These are phyloP conservation scores for Hoplostethus atlanticus DNA, from an alignment of 2,797 vertebrate genomes.

Conservation along the genomic window DNA sequence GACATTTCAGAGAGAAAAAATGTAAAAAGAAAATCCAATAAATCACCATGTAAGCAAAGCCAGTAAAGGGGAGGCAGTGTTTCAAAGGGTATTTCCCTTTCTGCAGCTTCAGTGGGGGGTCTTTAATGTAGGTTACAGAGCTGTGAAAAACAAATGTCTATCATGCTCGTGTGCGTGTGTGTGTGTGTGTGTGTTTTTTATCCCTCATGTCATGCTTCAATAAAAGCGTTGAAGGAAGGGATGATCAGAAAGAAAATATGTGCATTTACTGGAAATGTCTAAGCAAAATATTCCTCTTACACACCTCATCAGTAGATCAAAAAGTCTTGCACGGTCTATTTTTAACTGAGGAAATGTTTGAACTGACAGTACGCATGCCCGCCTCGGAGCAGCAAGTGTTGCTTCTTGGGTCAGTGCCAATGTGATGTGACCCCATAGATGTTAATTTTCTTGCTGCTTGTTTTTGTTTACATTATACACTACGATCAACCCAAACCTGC, in stretches of 20 bases:
- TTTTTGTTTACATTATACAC: constrained; percentile 46
- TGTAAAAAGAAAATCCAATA: neutral
- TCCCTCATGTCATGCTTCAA: too few relatives aligned
- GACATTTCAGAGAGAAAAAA: neutral
- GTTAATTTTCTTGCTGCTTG: constrained; percentile 45
- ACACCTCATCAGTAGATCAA: constrained; percentile 7
- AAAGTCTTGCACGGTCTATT: constrained; percentile 14
- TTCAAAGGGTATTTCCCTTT: too few relatives aligned
- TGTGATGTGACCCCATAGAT: constrained; percentile 50
- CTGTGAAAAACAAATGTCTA: neutral
- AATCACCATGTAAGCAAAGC: neutral
- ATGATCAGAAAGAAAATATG: neutral
- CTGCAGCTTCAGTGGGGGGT: too few relatives aligned
- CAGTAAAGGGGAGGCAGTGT: neutral
- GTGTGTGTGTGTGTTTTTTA: neutral
- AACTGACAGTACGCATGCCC: neutral
- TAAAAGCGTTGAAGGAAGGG: neutral
- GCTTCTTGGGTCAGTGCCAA: constrained; percentile 36
- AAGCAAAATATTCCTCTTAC: constrained; percentile 2
- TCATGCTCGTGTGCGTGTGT: neutral
- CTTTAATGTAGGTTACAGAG: neutral
- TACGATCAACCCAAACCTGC: constrained; percentile 47
- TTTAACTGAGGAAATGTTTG: constrained; percentile 26
- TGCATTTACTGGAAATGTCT: constrained; percentile 4
- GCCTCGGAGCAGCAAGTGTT: too few relatives aligned